Evolutionary conservation across 2,797 vertebrate genomes (phyloP).

Genomic region (Lycodopsis pacificus): DNA sequence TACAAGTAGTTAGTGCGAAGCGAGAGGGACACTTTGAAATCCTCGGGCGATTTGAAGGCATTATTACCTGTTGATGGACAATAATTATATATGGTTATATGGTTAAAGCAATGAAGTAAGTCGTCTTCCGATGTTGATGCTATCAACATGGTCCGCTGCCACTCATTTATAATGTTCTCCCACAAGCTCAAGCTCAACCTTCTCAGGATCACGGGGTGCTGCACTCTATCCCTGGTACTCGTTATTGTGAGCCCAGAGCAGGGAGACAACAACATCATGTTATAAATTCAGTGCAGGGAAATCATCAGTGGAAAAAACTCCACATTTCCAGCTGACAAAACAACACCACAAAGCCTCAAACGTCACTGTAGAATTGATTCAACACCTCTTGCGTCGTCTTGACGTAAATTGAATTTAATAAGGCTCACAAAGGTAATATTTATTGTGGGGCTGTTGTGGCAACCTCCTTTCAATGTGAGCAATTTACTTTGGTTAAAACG

Average conservation of each 20-base stretch:
- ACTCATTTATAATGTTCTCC: neutral
- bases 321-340: constrained; percentile 25
- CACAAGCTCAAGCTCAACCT: constrained; percentile 7
- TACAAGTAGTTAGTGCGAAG: constrained; percentile 98
- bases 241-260: neutral
- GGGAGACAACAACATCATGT: constrained; percentile 1
- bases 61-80: constrained; percentile 86
- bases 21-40: constrained; percentile 95
- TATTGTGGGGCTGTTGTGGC: neutral
- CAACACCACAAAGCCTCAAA: constrained; percentile 17
- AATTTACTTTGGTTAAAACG: constrained; percentile 21
- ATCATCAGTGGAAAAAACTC: constrained; percentile 13
- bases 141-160: neutral
- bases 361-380: constrained; percentile 6
- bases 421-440: constrained; percentile 20
- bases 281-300: constrained; percentile 11
- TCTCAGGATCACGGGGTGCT: neutral
- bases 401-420: constrained; percentile 49
- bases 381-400: constrained; percentile 19
- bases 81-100: neutral
- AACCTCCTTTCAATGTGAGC: constrained; percentile 5
- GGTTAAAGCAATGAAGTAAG: neutral
- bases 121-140: neutral
- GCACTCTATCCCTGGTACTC: neutral
- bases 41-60: constrained; percentile 95